These are phyloP conservation scores for Fringilla coelebs DNA, from an alignment of 2,797 vertebrate genomes.

Conservation along the genomic window DNA sequence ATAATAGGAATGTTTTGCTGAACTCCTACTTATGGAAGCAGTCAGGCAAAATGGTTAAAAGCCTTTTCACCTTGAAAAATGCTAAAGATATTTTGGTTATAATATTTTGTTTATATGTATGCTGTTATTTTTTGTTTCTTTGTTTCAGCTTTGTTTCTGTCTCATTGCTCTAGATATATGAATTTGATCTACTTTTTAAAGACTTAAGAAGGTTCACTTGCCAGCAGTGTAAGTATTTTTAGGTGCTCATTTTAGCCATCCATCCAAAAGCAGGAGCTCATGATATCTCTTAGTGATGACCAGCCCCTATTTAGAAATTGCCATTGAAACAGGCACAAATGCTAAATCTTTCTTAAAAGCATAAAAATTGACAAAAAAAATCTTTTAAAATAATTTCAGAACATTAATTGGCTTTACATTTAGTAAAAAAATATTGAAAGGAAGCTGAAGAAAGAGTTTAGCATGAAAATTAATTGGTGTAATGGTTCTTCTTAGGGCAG, in stretches of 20 bases:
- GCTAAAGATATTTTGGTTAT: background rate
- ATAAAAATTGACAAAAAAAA: background rate
- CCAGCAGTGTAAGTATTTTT: background rate
- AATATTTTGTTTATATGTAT: background rate
- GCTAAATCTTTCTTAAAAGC: background rate
- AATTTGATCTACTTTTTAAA: background rate
- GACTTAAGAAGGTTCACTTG: background rate
- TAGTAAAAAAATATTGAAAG: background rate
- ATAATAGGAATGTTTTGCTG: background rate
- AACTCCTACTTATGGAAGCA: background rate
- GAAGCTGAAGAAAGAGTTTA: background rate
- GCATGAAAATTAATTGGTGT: background rate
- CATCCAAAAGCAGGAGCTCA: background rate
- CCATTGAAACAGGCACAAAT: background rate
- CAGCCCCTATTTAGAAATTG: background rate
- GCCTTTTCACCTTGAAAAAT: background rate
- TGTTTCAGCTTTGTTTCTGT: background rate
- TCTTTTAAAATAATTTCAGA: background rate
- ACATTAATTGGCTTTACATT: rapidly evolving
- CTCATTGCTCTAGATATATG: background rate
- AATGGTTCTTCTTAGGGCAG: background rate
- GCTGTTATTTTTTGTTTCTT: background rate
- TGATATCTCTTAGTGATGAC: background rate
- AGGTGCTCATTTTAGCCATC: background rate
- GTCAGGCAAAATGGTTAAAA: background rate